phyloP scores from a whole-genome alignment of 2,113 vertebrate species.

The Psilopsiagon aurifrons region DNA sequence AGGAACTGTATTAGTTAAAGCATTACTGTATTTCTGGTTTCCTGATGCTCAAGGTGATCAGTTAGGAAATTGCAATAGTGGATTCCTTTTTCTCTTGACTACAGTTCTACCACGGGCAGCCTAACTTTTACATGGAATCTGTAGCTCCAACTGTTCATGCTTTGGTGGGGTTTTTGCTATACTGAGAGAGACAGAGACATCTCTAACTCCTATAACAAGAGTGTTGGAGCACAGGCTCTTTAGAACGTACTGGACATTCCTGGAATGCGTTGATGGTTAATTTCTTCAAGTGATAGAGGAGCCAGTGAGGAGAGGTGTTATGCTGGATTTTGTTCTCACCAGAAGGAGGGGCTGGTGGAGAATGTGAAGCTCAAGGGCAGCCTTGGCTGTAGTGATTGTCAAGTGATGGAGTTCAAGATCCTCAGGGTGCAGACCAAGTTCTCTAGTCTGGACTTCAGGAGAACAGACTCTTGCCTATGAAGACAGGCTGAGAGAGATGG shows the following conservation, averaged over 20 bases:
- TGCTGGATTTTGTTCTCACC: neutral
- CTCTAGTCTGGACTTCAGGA: neutral
- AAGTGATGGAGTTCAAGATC: neutral
- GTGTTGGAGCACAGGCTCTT: neutral
- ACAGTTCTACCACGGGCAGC: neutral
- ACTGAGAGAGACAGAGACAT: neutral
- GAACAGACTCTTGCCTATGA: neutral
- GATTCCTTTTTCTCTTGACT: neutral
- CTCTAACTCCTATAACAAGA: neutral
- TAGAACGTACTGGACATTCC: neutral
- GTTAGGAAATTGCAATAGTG: neutral
- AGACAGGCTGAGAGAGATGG: neutral
- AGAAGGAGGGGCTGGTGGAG: neutral
- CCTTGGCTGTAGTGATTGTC: neutral
- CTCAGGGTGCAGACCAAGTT: neutral
- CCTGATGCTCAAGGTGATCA: neutral
- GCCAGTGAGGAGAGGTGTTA: neutral
- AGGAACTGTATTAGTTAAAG: neutral
- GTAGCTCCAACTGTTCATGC: neutral
- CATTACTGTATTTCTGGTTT: neutral
- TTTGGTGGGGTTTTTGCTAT: neutral
- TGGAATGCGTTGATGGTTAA: neutral
- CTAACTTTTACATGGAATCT: neutral
- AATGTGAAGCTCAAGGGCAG: neutral
- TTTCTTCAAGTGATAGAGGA: neutral